Evolutionary conservation across 2,113 vertebrate species (phyloP), one percentile per base, ranked within the genome.

Genomic region (Oenanthe oenanthe): DNA sequence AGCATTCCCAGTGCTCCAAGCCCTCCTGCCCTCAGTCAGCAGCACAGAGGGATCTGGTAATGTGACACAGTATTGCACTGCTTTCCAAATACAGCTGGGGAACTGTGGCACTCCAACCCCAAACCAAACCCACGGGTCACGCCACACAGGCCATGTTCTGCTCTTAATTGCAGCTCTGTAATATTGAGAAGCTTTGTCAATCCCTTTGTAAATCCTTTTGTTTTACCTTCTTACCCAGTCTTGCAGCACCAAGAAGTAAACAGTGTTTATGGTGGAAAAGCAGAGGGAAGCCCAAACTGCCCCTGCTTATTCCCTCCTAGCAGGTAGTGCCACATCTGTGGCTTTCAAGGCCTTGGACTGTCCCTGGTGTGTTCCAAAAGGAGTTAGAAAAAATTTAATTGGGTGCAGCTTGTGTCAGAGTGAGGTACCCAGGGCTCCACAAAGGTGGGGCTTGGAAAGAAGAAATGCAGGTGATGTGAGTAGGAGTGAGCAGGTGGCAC

Each of bases 31-130:
- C 53, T 24, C 50, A 26, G 4, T 3, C 25, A 71, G 67, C 53
- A 85, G 61, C 61, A 25, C 0, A 13, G 34, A 66, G 13, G 65
- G 61, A 92, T 10, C 51, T 26, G 8, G 42, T 10, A 63, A 29
- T 1, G 18, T 11, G 34, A 10, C 17, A 8, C 2, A 0, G 11
- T 13, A 47, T 12, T 84, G 68, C 65, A 14, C 8, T 12, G 36
- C 38, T 91, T 86, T 70, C 60, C 81, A 66, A 70, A 89, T 18
- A 9, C 36, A 40, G 18, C 31, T 36, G 29, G 57, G 29, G 34
- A 60, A 4, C 17, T 22, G 24, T 32, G 24, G 12, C 47, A 45
- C 20, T 32, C 56, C 38, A 84, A 24, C 25, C 2, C 6, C 60
- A 70, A 87, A 20, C 47, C 42, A 53, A 87, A 65, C 4, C 65